Conservation (phyloP, 2,113 vertebrate species). For the Falco punctatus region DNA sequence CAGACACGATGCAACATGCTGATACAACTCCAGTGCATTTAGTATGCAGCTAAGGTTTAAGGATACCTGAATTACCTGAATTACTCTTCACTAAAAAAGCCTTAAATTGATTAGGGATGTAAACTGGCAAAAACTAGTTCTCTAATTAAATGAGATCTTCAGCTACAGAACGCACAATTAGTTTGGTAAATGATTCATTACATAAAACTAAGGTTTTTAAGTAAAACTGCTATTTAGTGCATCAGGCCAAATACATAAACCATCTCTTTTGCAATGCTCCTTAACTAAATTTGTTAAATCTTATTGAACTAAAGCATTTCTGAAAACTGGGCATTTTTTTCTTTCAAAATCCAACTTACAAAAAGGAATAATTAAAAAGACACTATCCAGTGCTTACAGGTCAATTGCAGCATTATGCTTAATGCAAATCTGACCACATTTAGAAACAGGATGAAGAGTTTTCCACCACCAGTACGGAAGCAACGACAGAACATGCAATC, state of each 20-base stretch:
- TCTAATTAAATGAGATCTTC: neutral
- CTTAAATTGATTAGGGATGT: neutral
- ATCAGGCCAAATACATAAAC: neutral
- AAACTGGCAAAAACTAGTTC: neutral
- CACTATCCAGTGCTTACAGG: neutral
- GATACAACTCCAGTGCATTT: neutral
- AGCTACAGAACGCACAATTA: neutral
- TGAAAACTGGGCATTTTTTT: neutral
- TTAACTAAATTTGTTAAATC: neutral
- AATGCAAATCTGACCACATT: neutral
- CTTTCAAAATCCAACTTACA: neutral
- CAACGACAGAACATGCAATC: neutral
- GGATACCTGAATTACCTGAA: neutral
- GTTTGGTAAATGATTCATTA: neutral
- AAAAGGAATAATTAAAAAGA: neutral
- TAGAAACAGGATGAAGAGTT: neutral
- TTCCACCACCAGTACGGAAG: neutral
- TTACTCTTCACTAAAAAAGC: neutral
- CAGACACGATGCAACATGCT: fast-evolving
- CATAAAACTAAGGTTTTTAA: neutral
- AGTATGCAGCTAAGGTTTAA: neutral
- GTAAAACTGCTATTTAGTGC: neutral
- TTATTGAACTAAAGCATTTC: neutral
- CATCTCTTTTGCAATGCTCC: neutral
- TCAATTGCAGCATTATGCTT: neutral